Conservation (phyloP, 2,888 invertebrate genomes). For the Caenorhabditis sp. region DNA sequence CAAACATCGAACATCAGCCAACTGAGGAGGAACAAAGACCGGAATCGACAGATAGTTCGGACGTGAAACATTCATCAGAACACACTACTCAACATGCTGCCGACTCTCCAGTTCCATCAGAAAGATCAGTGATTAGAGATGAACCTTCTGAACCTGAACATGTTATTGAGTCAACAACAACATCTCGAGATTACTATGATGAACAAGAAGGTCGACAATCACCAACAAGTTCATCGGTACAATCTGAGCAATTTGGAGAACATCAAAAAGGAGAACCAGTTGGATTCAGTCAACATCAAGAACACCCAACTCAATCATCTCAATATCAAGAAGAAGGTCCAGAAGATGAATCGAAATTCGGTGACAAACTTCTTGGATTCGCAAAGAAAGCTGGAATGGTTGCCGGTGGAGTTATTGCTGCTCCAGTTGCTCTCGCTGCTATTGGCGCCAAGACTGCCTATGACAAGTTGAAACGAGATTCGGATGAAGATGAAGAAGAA, state of each 20-base stretch:
- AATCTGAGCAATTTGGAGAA: not conserved
- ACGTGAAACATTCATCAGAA: too few species aligned
- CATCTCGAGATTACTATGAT: not conserved
- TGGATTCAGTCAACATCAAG: not conserved
- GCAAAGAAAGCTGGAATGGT: slow-evolving; percentile 54
- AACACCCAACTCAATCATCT: not conserved
- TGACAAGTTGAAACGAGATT: slow-evolving; percentile 43
- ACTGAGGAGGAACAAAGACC: too few species aligned
- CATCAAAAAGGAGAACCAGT: too few species aligned
- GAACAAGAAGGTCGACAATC: not conserved
- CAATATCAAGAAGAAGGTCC: not conserved
- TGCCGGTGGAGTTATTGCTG: slow-evolving; percentile 56
- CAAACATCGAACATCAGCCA: too few species aligned
- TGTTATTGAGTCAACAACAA: slow-evolving; percentile 13
- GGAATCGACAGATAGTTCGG: too few species aligned
- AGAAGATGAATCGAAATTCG: slow-evolving; percentile 10
- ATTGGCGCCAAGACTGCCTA: slow-evolving; percentile 55
- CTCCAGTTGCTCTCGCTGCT: slow-evolving; percentile 52
- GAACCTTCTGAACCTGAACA: slow-evolving; percentile 5
- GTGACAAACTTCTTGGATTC: slow-evolving; percentile 40
- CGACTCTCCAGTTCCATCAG: slow-evolving; percentile 4
- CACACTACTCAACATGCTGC: not conserved
- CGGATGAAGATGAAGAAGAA: slow-evolving; percentile 8
- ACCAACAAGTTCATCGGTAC: not conserved
- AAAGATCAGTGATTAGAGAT: not conserved